Base-by-base conservation (phyloP, 2,113 vertebrate species). In the Clarias macrocephalus region DNA sequence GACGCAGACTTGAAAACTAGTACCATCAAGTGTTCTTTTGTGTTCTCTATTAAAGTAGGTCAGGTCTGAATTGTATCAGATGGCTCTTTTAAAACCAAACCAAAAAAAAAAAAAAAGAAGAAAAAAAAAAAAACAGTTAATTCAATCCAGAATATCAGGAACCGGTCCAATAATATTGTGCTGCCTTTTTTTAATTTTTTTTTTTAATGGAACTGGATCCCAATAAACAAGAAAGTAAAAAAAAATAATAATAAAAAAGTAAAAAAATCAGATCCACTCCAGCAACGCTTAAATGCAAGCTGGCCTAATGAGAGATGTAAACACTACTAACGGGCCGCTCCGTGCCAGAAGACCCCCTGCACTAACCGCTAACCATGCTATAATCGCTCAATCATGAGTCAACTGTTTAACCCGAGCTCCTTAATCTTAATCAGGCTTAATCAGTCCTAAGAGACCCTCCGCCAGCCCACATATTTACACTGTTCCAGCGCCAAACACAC, bases 101-200 rank as follows among this genome's bases (percentile, higher is more conserved):
- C 54, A 80, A 85, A 80, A 87, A 76, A 88, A 80, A 84, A 86
- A 8, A n/a, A 48, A 3, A 37, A 37, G 33, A 37, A 37, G 33
- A 48, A 48, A 48, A 48, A 8, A 48, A 8, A 88, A 83, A 84
- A 86, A 8, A 33, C 54, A 81, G 82, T 88, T 89, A 89, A 90
- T 90, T 86, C 88, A 86, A 89, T 66, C 89, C 89, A 91, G 89
- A 86, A 90, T 86, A 73, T 72, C 72, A 28, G 33, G 42, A 33
- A 87, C 33, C 73, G 83, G 48, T 87, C 84, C 68, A 88, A 85
- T 79, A 83, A 88, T 68, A 82, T 82, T 88, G 82, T 54, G 2
- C 2, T 5, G 12, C 4, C 4, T 30, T 15, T 9, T 10, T 9
- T 25, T 52, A n/a, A n/a, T 52, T 23, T 21, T 52, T 42, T n/a